A percentile compares a stretch with the other conserved stretches of the same genome.
Conservation (phyloP, 2,888 invertebrate genomes). For the Hirtodrosophila confusa region DNA sequence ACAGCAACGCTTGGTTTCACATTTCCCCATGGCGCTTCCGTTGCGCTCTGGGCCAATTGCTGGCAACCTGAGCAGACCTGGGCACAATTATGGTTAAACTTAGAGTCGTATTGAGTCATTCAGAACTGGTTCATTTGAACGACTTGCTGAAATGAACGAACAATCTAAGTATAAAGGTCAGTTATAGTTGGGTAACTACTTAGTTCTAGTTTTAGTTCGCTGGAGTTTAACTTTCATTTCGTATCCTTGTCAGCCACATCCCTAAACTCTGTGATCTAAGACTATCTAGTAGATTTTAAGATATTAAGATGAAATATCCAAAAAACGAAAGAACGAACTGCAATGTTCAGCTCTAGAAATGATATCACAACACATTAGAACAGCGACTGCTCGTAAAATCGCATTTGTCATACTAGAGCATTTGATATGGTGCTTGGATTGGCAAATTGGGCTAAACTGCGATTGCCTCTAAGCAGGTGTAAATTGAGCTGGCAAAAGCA, state of each 20-base stretch:
- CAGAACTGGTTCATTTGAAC: neutral
- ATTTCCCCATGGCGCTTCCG: conserved; percentile 73
- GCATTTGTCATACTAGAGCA: conserved; percentile 30
- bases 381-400: conserved; percentile 34
- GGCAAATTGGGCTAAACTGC: conserved; percentile 58
- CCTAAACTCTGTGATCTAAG: too few species aligned
- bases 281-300: too few species aligned
- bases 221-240: too few species aligned
- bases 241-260: too few species aligned
- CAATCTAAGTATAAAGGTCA: neutral
- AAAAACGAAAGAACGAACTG: too few species aligned
- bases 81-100: conserved; percentile 18
- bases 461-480: conserved; percentile 70
- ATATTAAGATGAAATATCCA: too few species aligned
- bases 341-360: conserved; percentile 9
- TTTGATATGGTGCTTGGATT: conserved; percentile 48
- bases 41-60: too few species aligned
- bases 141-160: too few species aligned
- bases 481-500: conserved; percentile 67
- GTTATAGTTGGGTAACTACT: too few species aligned
- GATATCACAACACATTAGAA: too few species aligned
- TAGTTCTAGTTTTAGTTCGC: too few species aligned
- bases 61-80: neutral
- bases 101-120: too few species aligned
- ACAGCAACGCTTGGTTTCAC: conserved; percentile 78